A percentile compares a stretch with the other conserved stretches of the same genome.
These are phyloP conservation scores for Luidia sarsii DNA, from an alignment of 53 echinoderm and acorn worm species.

Conservation along the genomic window DNA sequence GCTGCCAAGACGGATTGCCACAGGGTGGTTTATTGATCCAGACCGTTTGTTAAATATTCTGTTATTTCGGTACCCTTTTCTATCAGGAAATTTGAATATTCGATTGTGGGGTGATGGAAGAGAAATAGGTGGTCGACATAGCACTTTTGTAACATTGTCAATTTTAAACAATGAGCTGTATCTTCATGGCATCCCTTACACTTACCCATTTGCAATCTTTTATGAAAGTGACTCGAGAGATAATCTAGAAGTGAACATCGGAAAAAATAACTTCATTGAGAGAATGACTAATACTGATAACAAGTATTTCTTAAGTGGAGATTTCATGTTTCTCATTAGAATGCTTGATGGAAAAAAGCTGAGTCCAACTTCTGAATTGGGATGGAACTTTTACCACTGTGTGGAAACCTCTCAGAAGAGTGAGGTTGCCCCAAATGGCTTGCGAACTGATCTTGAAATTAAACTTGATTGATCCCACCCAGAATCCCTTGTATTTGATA, in stretches of 20 bases:
- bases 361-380: conserved; percentile 45
- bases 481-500: conserved; percentile 44
- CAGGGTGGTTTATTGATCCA: conserved; percentile 67
- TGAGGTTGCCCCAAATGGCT: too few species aligned
- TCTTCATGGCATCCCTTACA: conserved; percentile 43
- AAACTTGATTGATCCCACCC: conserved; percentile 44
- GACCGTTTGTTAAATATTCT: conserved; percentile 50
- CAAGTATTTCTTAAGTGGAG: conserved; percentile 57
- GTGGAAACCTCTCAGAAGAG: too few species aligned
- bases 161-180: conserved; percentile 49
- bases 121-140: conserved; percentile 58
- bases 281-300: not conserved
- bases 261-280: conserved; percentile 18
- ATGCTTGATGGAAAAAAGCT: conserved; percentile 69
- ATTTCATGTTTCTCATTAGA: conserved; percentile 69
- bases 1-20: conserved; percentile 51
- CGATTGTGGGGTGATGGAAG: conserved; percentile 67
- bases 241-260: conserved; percentile 62
- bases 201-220: too few species aligned
- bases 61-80: conserved; percentile 44
- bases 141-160: conserved; percentile 50
- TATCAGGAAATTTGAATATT: conserved; percentile 20
- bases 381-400: conserved; percentile 79
- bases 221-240: conserved; percentile 69
- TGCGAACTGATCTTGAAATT: conserved; percentile 42